Evolutionary conservation across 1,140 invertebrate species (phyloP).

Genomic region (Cydia pomonella): DNA sequence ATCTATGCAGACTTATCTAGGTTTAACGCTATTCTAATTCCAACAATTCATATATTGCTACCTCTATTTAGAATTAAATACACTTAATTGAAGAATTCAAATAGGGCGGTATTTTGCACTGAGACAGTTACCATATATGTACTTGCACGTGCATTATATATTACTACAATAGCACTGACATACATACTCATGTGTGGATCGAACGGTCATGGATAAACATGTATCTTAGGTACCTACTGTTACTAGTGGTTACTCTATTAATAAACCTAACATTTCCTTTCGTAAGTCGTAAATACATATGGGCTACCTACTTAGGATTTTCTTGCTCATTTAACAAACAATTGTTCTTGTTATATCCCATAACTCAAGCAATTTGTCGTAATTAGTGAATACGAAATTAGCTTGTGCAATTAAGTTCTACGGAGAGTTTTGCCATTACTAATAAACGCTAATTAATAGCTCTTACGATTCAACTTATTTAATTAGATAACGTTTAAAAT

Average conservation of each 20-base stretch:
- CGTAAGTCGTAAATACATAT: not conserved
- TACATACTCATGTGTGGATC: not conserved
- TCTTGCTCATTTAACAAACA: not conserved
- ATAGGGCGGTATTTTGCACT: too few species aligned
- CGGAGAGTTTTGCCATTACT: not conserved
- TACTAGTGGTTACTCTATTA: too few species aligned
- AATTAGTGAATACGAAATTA: not conserved
- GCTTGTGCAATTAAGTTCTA: not conserved
- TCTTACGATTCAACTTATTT: not conserved
- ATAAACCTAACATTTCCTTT: not conserved
- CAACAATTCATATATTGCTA: too few species aligned
- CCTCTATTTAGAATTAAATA: too few species aligned
- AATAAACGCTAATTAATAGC: too few species aligned
- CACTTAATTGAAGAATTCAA: too few species aligned
- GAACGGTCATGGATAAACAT: not conserved
- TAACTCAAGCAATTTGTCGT: not conserved
- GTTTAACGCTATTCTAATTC: too few species aligned
- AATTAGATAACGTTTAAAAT: not conserved
- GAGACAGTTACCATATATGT: too few species aligned
- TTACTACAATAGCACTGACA: not conserved
- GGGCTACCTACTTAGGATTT: not conserved
- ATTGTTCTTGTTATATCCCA: not conserved
- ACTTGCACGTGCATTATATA: not conserved
- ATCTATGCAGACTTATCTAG: too few species aligned
- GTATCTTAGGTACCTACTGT: not conserved